Conservation (phyloP, 2,888 invertebrate species). For the Nasonia oneida region DNA sequence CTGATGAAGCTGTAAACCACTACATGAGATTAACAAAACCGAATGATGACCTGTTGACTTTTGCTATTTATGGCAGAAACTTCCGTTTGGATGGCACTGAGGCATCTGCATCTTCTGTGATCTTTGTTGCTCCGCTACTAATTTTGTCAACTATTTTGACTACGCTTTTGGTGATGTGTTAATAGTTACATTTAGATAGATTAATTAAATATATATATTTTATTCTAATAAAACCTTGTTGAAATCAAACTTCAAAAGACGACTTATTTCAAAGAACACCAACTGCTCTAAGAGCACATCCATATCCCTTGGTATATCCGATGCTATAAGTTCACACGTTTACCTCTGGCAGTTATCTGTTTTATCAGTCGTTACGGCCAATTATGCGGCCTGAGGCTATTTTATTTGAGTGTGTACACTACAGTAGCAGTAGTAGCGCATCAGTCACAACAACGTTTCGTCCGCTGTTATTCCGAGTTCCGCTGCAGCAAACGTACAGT, state of each 20-base stretch:
- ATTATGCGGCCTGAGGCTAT: background rate
- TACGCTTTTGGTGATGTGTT: background rate
- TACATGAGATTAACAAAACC: conserved; percentile 63
- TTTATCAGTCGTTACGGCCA: background rate
- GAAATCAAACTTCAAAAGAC: too few relatives aligned
- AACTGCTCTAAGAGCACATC: too few relatives aligned
- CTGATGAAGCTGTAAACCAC: background rate
- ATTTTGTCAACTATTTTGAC: background rate
- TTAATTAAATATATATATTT: too few relatives aligned
- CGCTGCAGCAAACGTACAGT: background rate
- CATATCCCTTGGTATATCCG: too few relatives aligned
- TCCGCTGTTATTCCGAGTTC: background rate
- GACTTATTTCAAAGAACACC: too few relatives aligned
- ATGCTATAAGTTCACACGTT: background rate
- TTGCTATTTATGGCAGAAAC: conserved; percentile 70
- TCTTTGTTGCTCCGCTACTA: background rate
- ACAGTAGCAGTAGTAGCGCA: background rate
- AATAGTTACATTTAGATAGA: background rate
- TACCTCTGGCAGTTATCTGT: background rate
- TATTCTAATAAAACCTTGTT: too few relatives aligned
- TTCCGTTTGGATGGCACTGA: conserved; percentile 61
- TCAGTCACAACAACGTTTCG: background rate
- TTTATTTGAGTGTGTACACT: background rate
- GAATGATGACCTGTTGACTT: conserved; percentile 67
- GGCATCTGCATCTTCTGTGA: background rate